Base-by-base conservation (phyloP, 2,888 invertebrate species). In the Pycnomerus fuliginosus region DNA sequence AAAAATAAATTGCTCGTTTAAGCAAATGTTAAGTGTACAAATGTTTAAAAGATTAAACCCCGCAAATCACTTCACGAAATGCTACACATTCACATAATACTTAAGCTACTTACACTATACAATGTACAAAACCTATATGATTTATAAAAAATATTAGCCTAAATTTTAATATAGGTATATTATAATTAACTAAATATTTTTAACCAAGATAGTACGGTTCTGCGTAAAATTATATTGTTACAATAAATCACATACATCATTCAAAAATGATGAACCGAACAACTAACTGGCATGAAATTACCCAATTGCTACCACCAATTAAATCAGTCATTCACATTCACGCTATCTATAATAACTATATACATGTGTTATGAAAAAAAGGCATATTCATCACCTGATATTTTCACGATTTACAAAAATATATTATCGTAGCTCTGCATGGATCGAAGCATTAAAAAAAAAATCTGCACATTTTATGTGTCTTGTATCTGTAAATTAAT, bases 41-140 rank as follows among this genome's bases (percentile, higher is more conserved):
- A 54, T 55, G 45, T 48, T 50, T 43, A 46, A 51, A n/a, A 52
- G 49, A 53, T 53, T 52, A 53, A 53, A 60, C 58, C 60, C 60
- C 60, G 59, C 57, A 61, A 50, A 53, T 58, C 55, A 58, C 57
- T 61, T 55, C 48, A 59, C 49, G 53, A 56, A 59, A 60, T 48
- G 42, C 48, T 58, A 56, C 52, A 56, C 49, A 56, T 55, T 47
- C 51, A 59, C 50, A 40, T 39, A 32, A 52, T 54, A 55, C 52
- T 60, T 53, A 58, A 57, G 50, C 53, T 58, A 57, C 60, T 61
- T 68, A 67, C 61, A 65, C 35, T 70, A 66, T 68, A 71, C 69
- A 72, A 71, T 71, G 70, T 72, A 71, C 71, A 72, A 71, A 71
- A 72, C 64, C 67, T 69, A 64, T 60, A 60, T 58, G 59, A 62